Evolutionary conservation across 2,888 invertebrate species (phyloP).

Genomic region (Tetrapedia diversipes): DNA sequence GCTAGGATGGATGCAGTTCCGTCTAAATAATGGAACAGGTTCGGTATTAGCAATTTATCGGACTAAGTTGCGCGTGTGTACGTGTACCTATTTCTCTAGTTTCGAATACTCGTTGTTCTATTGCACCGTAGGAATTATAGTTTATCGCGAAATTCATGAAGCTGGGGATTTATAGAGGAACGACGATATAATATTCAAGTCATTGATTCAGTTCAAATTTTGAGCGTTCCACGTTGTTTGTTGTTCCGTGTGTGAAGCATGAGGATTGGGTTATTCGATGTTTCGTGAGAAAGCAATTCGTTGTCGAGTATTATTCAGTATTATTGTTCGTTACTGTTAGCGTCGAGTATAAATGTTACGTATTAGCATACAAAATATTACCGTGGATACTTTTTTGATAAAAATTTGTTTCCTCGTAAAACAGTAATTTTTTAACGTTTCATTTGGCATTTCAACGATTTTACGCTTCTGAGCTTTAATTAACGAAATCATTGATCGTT

Average conservation of each 20-base stretch:
- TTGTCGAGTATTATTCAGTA: no score
- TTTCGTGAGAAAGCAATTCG: neutral
- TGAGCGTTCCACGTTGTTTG: no score
- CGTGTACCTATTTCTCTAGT: neutral
- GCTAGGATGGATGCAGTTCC: neutral
- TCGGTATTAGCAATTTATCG: constrained; percentile 9
- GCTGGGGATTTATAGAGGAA: neutral
- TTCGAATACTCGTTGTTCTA: constrained; percentile 5
- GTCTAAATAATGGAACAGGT: constrained; percentile 8
- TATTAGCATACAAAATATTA: neutral
- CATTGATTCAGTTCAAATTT: neutral
- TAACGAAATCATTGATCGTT: no score
- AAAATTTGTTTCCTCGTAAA: no score
- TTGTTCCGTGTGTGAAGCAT: neutral
- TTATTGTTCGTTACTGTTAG: no score
- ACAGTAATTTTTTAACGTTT: no score
- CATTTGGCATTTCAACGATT: no score
- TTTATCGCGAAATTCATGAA: neutral
- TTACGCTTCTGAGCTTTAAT: no score
- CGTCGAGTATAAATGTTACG: no score
- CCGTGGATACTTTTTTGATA: no score
- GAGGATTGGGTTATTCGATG: neutral
- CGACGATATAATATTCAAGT: neutral
- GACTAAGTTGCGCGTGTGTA: neutral
- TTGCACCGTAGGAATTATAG: neutral